Evolutionary conservation across 2,888 invertebrate genomes (phyloP).

Genomic region (Hyles lineata): DNA sequence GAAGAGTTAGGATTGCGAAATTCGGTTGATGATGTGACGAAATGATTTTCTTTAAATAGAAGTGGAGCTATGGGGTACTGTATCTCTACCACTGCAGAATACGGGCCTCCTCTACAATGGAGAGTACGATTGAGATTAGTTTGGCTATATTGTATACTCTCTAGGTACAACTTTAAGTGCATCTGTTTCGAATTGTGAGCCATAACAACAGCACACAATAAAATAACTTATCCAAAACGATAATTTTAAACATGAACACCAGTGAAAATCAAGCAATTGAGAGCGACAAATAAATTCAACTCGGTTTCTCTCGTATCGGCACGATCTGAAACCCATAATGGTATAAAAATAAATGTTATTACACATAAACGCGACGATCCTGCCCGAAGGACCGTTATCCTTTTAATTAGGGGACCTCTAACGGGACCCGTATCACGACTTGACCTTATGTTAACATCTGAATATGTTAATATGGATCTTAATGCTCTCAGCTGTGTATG

Average conservation of each 20-base stretch:
- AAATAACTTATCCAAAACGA: neutral
- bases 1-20: no score
- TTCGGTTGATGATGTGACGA: no score
- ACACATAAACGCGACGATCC: conserved; percentile 22
- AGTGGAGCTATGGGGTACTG: no score
- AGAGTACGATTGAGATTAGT: no score
- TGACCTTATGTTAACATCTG: conserved; percentile 33
- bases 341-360: conserved; percentile 24
- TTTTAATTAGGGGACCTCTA: conserved; percentile 45
- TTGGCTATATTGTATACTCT: neutral
- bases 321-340: conserved; percentile 23
- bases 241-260: conserved; percentile 11
- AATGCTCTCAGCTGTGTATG: conserved; percentile 1
- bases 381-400: conserved; percentile 36
- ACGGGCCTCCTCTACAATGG: no score
- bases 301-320: conserved; percentile 10
- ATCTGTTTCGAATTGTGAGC: neutral
- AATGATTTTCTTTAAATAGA: no score
- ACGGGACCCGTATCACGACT: conserved; percentile 43
- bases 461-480: conserved; percentile 16
- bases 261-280: conserved; percentile 12
- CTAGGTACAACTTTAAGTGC: neutral
- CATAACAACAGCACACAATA: neutral
- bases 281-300: conserved; percentile 6
- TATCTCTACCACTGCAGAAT: no score